Base-by-base conservation (phyloP, 2,888 invertebrate genomes). In the Pilophorus perplexus region DNA sequence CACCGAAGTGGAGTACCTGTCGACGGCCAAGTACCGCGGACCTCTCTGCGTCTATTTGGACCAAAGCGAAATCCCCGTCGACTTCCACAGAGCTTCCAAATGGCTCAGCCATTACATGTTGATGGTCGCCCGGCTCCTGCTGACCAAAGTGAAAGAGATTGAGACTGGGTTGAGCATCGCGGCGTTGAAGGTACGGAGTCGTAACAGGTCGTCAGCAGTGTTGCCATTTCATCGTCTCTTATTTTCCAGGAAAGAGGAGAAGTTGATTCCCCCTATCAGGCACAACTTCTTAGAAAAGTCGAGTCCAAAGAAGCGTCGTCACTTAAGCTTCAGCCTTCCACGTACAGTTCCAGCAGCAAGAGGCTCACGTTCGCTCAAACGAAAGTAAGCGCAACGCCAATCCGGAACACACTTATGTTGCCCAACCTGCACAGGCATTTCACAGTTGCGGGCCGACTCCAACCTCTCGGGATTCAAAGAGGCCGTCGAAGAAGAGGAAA, bases 121-220 rank as follows among this genome's bases (percentile, higher is more conserved):
- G n/a, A 18, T 48, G 6, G 62, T 62, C 10, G 62, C 46, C 3
- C 23, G 28, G 22, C 44, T 62, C 6, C 25, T 62, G 46, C 37
- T 62, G 46, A 33, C 46, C 6, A 62, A 62, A 62, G 46, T 62
- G 2, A 62, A 62, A 18, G 62, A 62, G 48, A 62, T 62, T n/a
- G 62, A 62, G 25, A 62, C 62, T 1, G 62, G 62, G 2, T n/a
- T 62, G 12, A 62, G 46, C 12, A 28, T 46, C 10, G 33, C 44
- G 4, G 33, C 28, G 14, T 20, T 62, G 23, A 62, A 48, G 37
- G 62, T 62, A 10, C 3, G 37, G 12, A 22, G 4, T n/a, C 12
- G 3, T 38, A 12, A 38, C 6, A 6, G 6, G 12, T 14, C 12
- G 6, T 38, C 3, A 3, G 14, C 6, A 38, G n/a, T 38, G 3